Evolutionary conservation across 2,113 vertebrate genomes (phyloP).

Genomic region (Peromyscus leucopus): DNA sequence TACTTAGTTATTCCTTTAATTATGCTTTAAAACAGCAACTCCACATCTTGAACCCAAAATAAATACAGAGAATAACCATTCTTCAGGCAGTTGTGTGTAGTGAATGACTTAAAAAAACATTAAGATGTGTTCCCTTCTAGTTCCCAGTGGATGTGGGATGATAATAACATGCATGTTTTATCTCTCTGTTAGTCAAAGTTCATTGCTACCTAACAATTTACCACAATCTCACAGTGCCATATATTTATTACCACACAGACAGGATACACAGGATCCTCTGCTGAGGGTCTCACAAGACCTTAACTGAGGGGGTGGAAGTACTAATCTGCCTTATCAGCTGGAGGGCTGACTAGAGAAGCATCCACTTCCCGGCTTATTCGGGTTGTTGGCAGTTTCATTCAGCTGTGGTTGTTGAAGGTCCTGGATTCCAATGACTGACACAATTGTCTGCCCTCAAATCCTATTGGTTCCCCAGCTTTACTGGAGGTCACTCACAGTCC

Average conservation of each 20-base stretch:
- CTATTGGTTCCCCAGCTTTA: not conserved
- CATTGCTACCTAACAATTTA: not conserved
- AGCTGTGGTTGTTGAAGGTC: not conserved
- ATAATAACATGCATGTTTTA: not conserved
- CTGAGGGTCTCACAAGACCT: not conserved
- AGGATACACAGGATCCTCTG: not conserved
- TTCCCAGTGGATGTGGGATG: not conserved
- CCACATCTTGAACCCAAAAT: not conserved
- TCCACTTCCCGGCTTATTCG: not conserved
- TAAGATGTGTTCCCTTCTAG: not conserved
- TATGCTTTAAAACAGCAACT: not conserved
- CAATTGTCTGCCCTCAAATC: not conserved
- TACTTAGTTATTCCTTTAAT: slow-evolving; percentile 50
- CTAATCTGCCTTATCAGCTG: not conserved
- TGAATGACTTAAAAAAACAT: not conserved
- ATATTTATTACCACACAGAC: not conserved
- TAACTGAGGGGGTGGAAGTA: not conserved
- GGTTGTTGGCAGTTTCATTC: not conserved
- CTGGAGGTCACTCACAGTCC: not conserved
- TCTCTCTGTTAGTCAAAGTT: not conserved
- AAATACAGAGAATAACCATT: not conserved
- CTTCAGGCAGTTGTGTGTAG: not conserved
- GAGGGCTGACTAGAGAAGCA: not conserved
- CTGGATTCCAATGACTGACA: not conserved
- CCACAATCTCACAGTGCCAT: not conserved